Conservation (phyloP, 2,113 vertebrate species). For the Oceanites oceanicus region DNA sequence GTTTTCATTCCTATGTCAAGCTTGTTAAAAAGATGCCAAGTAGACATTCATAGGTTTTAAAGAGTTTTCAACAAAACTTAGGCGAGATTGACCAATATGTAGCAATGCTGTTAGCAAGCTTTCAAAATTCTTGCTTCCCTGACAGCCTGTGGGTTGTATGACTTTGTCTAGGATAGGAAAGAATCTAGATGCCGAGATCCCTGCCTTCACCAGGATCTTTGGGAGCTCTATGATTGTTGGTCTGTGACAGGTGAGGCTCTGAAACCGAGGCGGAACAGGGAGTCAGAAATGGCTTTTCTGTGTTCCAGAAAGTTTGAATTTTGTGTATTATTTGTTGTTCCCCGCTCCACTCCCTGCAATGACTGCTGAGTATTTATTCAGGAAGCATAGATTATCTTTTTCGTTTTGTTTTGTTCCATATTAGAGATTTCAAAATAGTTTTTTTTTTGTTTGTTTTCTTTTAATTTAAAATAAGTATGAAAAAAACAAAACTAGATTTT, state of each 20-base stretch:
- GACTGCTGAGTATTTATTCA: neutral
- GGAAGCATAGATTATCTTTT: neutral
- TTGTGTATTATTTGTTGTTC: neutral
- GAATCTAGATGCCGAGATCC: neutral
- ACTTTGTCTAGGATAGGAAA: neutral
- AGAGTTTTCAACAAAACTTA: neutral
- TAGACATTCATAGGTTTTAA: neutral
- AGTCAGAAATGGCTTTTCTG: neutral
- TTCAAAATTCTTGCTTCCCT: neutral
- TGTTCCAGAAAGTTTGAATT: neutral
- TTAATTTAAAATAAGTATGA: neutral
- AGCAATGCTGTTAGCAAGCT: neutral
- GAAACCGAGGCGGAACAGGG: neutral
- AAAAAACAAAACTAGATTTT: neutral
- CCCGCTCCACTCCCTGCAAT: accelerated
- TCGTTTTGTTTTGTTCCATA: neutral
- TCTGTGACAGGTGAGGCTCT: neutral
- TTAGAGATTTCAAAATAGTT: neutral
- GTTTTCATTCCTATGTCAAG: neutral
- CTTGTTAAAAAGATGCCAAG: neutral
- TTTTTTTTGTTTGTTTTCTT: neutral
- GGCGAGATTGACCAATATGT: neutral
- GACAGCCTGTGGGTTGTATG: neutral
- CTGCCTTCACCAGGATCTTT: neutral
- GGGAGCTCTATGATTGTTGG: neutral